phyloP scores from a whole-genome alignment of 1,140 invertebrate genomes.

The Apocrypta bakeri region DNA sequence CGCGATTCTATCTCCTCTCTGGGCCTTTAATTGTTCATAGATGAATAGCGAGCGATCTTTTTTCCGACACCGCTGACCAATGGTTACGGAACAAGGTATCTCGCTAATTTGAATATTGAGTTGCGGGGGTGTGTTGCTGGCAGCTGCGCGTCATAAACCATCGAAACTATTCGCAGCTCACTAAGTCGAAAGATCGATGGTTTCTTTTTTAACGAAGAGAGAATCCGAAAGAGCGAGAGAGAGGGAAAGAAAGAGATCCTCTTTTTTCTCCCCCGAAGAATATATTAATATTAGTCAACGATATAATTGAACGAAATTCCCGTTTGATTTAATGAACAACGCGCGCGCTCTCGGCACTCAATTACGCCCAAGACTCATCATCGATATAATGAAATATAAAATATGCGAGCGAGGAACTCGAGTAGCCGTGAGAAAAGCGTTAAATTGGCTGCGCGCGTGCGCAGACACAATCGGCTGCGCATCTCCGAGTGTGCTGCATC shows the following conservation, averaged over 20 bases:
- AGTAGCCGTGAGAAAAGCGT: conserved; percentile 28
- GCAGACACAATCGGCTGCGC: neutral
- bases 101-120: conserved; percentile 72
- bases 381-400: conserved; percentile 3
- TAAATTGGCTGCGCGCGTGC: conserved; percentile 5
- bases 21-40: neutral
- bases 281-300: conserved; percentile 44
- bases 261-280: neutral
- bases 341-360: conserved; percentile 3
- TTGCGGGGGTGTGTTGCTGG: conserved; percentile 67
- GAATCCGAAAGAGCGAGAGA: neutral
- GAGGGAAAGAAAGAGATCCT: no score
- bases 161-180: conserved; percentile 54
- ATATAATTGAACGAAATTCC: conserved; percentile 44
- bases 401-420: conserved; percentile 5
- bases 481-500: conserved; percentile 49
- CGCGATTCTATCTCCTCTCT: neutral
- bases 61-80: neutral
- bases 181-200: conserved; percentile 47
- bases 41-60: conserved; percentile 1
- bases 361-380: conserved; percentile 42
- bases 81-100: conserved; percentile 30
- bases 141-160: conserved; percentile 71
- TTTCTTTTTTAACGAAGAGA: conserved; percentile 12
- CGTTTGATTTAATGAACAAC: conserved; percentile 41